phyloP scores from a whole-genome alignment of 2,797 vertebrate species.

The Galago senegalensis region DNA sequence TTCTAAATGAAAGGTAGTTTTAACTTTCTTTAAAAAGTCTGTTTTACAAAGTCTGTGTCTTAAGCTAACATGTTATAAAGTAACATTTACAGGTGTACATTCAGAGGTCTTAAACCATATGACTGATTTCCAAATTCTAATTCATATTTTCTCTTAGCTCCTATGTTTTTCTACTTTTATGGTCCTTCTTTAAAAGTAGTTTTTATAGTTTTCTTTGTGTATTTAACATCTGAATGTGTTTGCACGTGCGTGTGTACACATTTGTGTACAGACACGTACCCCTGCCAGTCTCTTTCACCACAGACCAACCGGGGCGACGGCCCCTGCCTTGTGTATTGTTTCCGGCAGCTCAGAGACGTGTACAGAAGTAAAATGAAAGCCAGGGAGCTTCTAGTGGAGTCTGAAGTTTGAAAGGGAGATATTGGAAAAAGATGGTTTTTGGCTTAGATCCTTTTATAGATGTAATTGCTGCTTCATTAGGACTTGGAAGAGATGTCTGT shows the following conservation, averaged over 20 bases:
- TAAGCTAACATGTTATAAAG: not conserved
- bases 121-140: conserved; percentile 74
- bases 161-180: not conserved
- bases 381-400: conserved; percentile 85
- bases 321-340: conserved; percentile 72
- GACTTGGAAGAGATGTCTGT: conserved; percentile 96
- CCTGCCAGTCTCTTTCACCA: conserved; percentile 1
- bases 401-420: conserved; percentile 89
- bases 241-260: too few species aligned
- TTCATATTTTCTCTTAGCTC: conserved; percentile 69
- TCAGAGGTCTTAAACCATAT: conserved; percentile 57
- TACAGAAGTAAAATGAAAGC: conserved; percentile 81
- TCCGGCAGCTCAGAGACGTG: conserved; percentile 76
- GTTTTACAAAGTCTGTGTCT: conserved; percentile 35
- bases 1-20: conserved; percentile 49
- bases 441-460: conserved; percentile 92
- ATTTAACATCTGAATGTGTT: too few species aligned
- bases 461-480: conserved; percentile 99
- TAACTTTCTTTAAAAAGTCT: not conserved
- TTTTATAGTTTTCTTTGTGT: not conserved
- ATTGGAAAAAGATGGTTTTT: conserved; percentile 89
- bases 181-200: not conserved
- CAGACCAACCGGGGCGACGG: not conserved
- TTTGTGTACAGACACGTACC: not conserved
- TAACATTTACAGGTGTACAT: conserved; percentile 11